Evolutionary conservation across 2,888 invertebrate genomes (phyloP).

Genomic region (Erynnis tages): DNA sequence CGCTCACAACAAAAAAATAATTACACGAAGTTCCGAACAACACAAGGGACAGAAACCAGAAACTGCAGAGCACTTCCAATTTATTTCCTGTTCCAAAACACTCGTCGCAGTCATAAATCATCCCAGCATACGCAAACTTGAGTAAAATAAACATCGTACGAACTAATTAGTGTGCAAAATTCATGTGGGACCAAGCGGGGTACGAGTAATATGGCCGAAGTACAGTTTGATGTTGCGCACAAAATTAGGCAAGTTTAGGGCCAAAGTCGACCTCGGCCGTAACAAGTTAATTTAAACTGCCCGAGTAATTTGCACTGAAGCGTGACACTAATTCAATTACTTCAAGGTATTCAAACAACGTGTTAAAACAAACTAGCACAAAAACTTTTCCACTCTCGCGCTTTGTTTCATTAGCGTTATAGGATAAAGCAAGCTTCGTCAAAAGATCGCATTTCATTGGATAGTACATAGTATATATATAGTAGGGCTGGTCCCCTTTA

Average conservation of each 20-base stretch:
- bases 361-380: conserved; percentile 14
- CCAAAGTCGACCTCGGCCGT: conserved; percentile 69
- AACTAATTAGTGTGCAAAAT: conserved; percentile 79
- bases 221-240: conserved; percentile 79
- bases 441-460: too few species aligned
- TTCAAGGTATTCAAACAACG: conserved; percentile 68
- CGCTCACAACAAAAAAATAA: not conserved
- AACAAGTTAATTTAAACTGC: conserved; percentile 80
- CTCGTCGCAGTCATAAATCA: conserved; percentile 62
- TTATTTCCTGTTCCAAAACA: conserved; percentile 26
- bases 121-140: conserved; percentile 65
- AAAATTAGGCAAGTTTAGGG: conserved; percentile 79
- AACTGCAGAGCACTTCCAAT: conserved; percentile 22
- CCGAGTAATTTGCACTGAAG: conserved; percentile 72
- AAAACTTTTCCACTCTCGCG: conserved; percentile 5
- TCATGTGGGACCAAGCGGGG: conserved; percentile 74
- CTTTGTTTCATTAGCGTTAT: not conserved
- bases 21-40: not conserved
- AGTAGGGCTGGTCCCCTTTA: too few species aligned
- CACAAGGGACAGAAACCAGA: conserved; percentile 15
- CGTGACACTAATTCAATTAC: conserved; percentile 78
- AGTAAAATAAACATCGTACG: conserved; percentile 74
- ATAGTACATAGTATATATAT: too few species aligned
- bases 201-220: conserved; percentile 67
- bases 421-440: too few species aligned